These are phyloP conservation scores for Ondatra zibethicus DNA, from an alignment of 2,113 vertebrate genomes.

Conservation along the genomic window DNA sequence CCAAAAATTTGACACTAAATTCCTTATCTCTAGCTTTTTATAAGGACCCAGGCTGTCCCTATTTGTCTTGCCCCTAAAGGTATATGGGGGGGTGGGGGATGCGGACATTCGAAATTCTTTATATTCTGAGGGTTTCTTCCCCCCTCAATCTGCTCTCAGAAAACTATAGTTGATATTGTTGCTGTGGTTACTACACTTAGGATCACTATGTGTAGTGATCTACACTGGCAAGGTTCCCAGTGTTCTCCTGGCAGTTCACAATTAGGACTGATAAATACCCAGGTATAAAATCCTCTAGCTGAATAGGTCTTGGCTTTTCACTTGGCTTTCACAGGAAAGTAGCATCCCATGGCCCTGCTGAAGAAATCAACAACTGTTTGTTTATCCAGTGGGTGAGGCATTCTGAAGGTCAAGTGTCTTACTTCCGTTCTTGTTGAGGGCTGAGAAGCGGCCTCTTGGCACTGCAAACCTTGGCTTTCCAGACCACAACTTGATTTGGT, in stretches of 20 bases:
- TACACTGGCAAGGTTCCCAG: not conserved
- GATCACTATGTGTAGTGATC: no score
- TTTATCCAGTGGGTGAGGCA: not conserved
- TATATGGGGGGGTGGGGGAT: not conserved
- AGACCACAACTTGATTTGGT: not conserved
- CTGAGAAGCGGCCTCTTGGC: not conserved
- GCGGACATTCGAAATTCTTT: not conserved
- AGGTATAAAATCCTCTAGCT: slow-evolving; percentile 3
- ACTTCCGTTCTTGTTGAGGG: not conserved
- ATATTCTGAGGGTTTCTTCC: not conserved
- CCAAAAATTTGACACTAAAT: not conserved
- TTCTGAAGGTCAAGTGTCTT: not conserved
- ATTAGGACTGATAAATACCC: slow-evolving; percentile 20
- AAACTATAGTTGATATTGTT: not conserved
- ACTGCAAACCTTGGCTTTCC: not conserved
- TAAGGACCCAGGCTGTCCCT: not conserved
- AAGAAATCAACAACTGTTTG: not conserved
- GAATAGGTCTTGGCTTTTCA: slow-evolving; percentile 10
- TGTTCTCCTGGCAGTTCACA: not conserved
- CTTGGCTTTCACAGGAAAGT: not conserved
- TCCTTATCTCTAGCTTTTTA: accelerated
- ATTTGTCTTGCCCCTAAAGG: not conserved
- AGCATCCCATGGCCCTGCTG: not conserved
- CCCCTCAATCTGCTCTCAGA: not conserved
- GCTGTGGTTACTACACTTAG: slow-evolving; percentile 7